Conservation (phyloP, 2,113 vertebrate genomes). For the Alaudala cheleensis region DNA sequence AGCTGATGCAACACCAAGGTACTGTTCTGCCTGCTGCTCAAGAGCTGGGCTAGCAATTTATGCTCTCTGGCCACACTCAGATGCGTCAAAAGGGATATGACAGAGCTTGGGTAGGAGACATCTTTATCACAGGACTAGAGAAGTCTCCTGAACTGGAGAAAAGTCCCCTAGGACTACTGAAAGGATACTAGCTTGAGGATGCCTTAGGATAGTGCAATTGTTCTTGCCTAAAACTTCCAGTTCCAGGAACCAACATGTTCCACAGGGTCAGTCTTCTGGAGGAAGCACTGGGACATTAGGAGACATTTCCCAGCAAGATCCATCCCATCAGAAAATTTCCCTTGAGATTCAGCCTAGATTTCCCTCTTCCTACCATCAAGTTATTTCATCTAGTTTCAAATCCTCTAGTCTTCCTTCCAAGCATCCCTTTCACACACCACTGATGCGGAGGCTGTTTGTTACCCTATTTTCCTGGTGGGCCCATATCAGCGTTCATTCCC, state of each 20-base stretch:
- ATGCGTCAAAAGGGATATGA: neutral
- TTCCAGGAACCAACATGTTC: neutral
- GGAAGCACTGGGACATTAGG: neutral
- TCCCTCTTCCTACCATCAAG: neutral
- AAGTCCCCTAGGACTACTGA: neutral
- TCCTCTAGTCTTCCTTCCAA: neutral
- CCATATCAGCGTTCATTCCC: neutral
- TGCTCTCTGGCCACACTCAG: neutral
- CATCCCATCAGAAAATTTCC: neutral
- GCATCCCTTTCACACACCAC: neutral
- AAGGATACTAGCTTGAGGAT: neutral
- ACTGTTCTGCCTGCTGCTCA: neutral
- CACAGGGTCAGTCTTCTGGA: neutral
- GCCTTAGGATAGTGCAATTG: neutral
- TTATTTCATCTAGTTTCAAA: neutral
- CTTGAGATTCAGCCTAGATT: neutral
- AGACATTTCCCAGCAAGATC: neutral
- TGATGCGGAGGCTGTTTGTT: neutral
- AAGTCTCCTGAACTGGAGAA: neutral
- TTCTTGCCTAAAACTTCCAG: neutral
- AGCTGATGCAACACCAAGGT: neutral
- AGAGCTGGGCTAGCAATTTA: neutral
- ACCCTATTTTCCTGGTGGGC: neutral
- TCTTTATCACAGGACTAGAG: neutral
- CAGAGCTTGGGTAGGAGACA: neutral